Evolutionary conservation across 2,113 vertebrate genomes (phyloP).

Genomic region (Procavia capensis): DNA sequence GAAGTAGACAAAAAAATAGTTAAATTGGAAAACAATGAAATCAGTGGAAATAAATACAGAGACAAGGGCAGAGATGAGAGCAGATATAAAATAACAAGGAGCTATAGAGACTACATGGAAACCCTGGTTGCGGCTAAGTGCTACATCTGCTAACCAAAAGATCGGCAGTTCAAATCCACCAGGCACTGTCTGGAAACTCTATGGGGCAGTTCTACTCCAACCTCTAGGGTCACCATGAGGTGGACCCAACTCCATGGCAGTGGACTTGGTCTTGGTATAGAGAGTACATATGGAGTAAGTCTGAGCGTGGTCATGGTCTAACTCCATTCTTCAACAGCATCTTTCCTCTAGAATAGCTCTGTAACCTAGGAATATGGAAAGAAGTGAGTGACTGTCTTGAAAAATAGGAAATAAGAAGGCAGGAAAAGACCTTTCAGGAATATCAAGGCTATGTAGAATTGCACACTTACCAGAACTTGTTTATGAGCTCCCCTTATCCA

Average conservation of each 20-base stretch:
- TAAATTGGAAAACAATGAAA: neutral
- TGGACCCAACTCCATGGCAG: too few relatives aligned
- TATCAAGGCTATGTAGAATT: neutral
- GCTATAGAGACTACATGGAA: too few relatives aligned
- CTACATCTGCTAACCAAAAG: too few relatives aligned
- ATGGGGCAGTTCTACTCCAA: too few relatives aligned
- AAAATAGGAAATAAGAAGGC: neutral
- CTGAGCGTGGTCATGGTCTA: neutral
- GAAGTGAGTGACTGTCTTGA: neutral
- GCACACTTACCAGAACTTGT: rapidly evolving
- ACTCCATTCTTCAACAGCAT: neutral
- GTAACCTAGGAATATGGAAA: neutral
- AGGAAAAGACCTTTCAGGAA: neutral
- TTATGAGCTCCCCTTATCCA: too few relatives aligned
- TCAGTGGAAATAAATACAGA: neutral
- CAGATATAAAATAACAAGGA: neutral
- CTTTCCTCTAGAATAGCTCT: neutral
- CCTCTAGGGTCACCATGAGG: too few relatives aligned
- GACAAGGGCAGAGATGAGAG: neutral
- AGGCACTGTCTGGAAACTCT: too few relatives aligned
- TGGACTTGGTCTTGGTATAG: too few relatives aligned
- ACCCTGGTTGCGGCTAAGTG: too few relatives aligned
- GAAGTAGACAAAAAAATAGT: neutral
- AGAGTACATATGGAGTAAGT: neutral
- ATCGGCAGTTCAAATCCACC: too few relatives aligned